Base-by-base conservation (phyloP, 2,888 invertebrate species). In the Deroplatys truncata region DNA sequence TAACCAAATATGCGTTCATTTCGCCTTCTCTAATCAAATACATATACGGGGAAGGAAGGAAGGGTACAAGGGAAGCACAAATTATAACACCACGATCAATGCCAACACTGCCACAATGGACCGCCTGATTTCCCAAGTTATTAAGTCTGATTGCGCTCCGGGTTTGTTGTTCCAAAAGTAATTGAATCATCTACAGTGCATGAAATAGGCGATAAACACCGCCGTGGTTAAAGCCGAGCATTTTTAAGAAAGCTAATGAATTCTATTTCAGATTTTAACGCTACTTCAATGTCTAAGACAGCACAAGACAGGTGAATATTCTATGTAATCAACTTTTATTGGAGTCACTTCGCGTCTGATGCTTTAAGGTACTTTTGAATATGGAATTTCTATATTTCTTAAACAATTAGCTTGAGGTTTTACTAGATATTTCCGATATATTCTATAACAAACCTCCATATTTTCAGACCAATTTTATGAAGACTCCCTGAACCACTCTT, bases 21-120 rank as follows among this genome's bases (percentile, higher is more conserved):
- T 82, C 35, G 83, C 83, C 83, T 83, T 87, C 56, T 72, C 87
- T 87, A 87, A 87, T 87, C 87, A 87, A 87, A 87, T 83, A 83
- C 28, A 35, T 72, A 72, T 72, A 72, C 56, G 56, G 20, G 56
- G 56, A 72, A 72, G 56, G 56, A 72, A 72, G 56, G 56, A 72
- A 20, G 56, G 56, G 56, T 20, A 25, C 20, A 72, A 72, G 56
- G 56, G 56, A 72, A 72, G 56, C 56, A 72, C 56, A 72, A 72
- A 72, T 72, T 72, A 72, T 72, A 72, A 72, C 56, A 72, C 56
- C 56, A 72, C 56, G 56, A 72, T 72, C 56, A 72, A 72, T 72
- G 56, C 56, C 56, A 72, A 72, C 56, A 72, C 56, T 20, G 56
- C 56, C 56, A 72, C 56, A 72, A 72, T 72, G 56, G 56, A 20